Percentiles rank a stretch among this genome's conserved stretches.
These are phyloP conservation scores for Guaruba guarouba DNA, from an alignment of 2,113 vertebrate species.

Conservation along the genomic window DNA sequence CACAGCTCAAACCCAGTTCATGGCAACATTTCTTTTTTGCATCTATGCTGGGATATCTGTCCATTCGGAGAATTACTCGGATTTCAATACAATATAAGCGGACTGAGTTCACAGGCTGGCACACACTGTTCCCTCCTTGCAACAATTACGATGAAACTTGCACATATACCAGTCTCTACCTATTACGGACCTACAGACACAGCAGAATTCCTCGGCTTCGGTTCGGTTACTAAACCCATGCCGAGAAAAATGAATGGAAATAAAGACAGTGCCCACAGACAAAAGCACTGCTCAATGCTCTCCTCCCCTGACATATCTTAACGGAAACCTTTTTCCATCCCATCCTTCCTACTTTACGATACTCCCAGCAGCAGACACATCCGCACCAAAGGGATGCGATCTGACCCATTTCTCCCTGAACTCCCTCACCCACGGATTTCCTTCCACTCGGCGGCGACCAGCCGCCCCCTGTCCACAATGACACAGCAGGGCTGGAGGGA, in stretches of 20 bases:
- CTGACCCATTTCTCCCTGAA: constrained; percentile 59
- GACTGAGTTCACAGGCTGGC: background rate
- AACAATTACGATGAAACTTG: background rate
- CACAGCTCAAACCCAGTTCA: background rate
- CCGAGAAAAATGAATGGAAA: constrained; percentile 17
- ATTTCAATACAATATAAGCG: background rate
- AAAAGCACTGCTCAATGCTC: constrained; percentile 30
- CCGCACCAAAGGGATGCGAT: constrained; percentile 12
- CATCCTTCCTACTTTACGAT: constrained; percentile 38
- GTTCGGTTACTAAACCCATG: background rate
- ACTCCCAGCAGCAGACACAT: background rate
- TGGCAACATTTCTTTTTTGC: background rate
- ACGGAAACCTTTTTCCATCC: background rate
- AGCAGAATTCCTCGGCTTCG: background rate
- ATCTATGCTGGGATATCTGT: background rate
- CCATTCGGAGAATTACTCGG: background rate
- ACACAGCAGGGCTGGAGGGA: constrained; percentile 72
- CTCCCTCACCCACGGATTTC: constrained; percentile 38
- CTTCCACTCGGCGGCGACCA: constrained; percentile 9
- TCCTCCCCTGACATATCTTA: constrained; percentile 21
- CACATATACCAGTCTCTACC: background rate
- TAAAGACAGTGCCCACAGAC: constrained; percentile 43
- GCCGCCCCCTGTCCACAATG: constrained; percentile 60
- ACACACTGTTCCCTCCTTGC: background rate
- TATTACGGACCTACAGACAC: background rate